Evolutionary conservation across 2,888 invertebrate genomes (phyloP), one percentile per base, ranked within the genome.

Genomic region (Drosophila paramelanica): DNA sequence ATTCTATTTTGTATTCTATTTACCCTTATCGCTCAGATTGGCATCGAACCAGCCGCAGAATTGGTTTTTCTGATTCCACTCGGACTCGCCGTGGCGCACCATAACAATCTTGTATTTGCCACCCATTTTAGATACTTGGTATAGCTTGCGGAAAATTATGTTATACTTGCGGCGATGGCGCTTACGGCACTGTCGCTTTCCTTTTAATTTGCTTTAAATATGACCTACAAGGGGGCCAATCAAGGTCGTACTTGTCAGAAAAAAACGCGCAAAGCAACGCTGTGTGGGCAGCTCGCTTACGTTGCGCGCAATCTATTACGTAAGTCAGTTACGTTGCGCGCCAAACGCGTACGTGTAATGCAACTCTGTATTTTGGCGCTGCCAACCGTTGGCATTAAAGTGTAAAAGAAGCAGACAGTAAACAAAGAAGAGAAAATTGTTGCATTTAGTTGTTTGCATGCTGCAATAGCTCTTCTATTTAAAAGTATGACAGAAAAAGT

Each of bases 41-140:
- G 95, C 95, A 88, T 96, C 95, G 81, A 92, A 95, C 96, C 96
- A 96, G 31, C 96, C 96, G 86, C 96, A 96, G 84, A 96, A 96
- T 27, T 95, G 93, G 92, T 96, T 96, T 87, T 95, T 95, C 91
- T 95, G 94, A 83, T 96, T 96, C 96, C 96, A 96, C 91, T 95
- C 95, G 84, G 95, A 95, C 93, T 96, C 96, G 67, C 96, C 96
- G 85, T 96, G 96, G 83, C 96, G 94, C 50, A 96, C 94, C 95
- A 96, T 96, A 58, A 95, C 95, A 93, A 96, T 95, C 89, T 94
- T 94, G 85, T 94, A 95, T 82, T 94, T 94, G 89, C 90, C 92
- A 83, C 90, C 87, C 92, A 92, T 92, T 62, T 87, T 90, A 58
- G 59, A 55, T 45, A 50, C 7, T 65, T 71, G 56, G 20, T 71